Evolutionary conservation across 2,888 invertebrate genomes (phyloP).

Genomic region (Calameuta filiformis): DNA sequence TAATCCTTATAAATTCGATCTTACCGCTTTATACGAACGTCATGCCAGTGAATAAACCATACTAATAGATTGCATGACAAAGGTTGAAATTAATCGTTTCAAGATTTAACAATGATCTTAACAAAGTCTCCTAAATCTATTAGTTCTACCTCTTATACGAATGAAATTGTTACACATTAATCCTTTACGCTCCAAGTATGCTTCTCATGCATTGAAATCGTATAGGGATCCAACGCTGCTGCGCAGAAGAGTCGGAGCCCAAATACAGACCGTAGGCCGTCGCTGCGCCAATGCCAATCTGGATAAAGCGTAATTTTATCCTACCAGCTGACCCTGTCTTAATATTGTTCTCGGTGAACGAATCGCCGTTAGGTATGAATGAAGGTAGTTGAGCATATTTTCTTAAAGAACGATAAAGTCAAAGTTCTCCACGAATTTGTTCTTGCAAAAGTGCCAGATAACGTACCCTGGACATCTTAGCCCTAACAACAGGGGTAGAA

Average conservation of each 20-base stretch:
- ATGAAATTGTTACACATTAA: neutral
- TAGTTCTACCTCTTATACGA: neutral
- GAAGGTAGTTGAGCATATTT: neutral
- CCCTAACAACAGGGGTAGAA: neutral
- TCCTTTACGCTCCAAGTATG: too few relatives aligned
- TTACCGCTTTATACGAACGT: conserved; percentile 28
- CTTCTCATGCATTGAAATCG: too few relatives aligned
- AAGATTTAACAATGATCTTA: conserved; percentile 60
- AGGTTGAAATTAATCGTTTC: conserved; percentile 47
- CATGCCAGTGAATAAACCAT: conserved; percentile 43
- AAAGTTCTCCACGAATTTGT: neutral
- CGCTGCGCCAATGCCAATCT: too few relatives aligned
- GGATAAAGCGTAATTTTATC: too few relatives aligned
- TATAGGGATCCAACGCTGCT: too few relatives aligned
- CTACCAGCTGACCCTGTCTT: too few relatives aligned
- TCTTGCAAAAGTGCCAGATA: neutral
- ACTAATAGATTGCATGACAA: conserved; percentile 58
- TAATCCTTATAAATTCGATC: neutral
- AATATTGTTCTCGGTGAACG: neutral
- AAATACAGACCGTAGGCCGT: too few relatives aligned
- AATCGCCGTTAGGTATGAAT: neutral
- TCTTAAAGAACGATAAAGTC: neutral
- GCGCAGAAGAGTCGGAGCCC: too few relatives aligned
- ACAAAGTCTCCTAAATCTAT: neutral
- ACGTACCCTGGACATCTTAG: neutral